Evolutionary conservation across 2,888 invertebrate genomes (phyloP), one percentile per base, ranked within the genome.

Genomic region (Linnaemya vulpina): DNA sequence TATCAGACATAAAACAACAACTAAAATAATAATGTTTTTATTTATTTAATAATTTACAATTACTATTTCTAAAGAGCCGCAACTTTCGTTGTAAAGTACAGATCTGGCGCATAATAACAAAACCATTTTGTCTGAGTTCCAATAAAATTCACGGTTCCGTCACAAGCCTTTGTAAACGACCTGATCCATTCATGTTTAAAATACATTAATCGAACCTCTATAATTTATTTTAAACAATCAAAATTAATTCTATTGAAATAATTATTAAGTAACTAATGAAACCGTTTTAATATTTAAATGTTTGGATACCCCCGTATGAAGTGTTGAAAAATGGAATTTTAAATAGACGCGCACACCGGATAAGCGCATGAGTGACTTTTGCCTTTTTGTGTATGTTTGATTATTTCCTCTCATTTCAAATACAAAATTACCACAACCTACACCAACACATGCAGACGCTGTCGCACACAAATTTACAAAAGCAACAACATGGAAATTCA

Each of bases 281-380:
- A 78, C n/a, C 53, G 30, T 71, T 79, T 79, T 58, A 46, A 13
- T 70, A 51, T 62, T 74, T 63, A 68, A 63, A 70, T 63, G 46
- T 49, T 5, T 30, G 25, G 25, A 40, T 62, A 74, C 63, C 78
- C 77, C 81, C 74, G 43, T 63, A 77, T 81, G 63, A 84, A 81
- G 46, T 73, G 76, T 67, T 76, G 62, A 73, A 73, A 73, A 76
- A 20, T 35, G 8, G 43, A 58, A 55, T 65, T 78, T 55, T 25
- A 55, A 46, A 63, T 38, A 62, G 17, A 5, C n/a, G 49, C n/a
- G 49, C 17, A 43, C n/a, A 76, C 80, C 76, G 84, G 80, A 84
- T 84, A 81, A 77, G 74, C 85, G 85, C 85, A 82, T 85, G 85
- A 78, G 81, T 85, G 85, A 81, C 85, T 85, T 82, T 85, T 30